A percentile compares a stretch with the other conserved stretches of the same genome.
These are phyloP conservation scores for Dinocampus coccinellae DNA, from an alignment of 2,888 invertebrate species.

Conservation along the genomic window DNA sequence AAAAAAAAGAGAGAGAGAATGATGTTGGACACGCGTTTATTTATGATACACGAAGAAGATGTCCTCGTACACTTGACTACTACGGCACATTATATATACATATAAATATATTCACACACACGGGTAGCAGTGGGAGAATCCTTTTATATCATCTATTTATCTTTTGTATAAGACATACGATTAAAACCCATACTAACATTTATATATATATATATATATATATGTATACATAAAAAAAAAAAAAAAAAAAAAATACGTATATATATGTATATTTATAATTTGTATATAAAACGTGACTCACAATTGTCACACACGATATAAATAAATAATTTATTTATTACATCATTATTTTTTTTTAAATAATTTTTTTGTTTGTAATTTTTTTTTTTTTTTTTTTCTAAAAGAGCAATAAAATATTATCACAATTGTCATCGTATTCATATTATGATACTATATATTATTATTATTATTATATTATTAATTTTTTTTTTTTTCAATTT, in stretches of 20 bases:
- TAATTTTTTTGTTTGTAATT: too few relatives aligned
- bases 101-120: conserved; percentile 1
- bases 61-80: conserved; percentile 41
- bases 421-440: background rate
- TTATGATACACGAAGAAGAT: conserved; percentile 41
- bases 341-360: too few relatives aligned
- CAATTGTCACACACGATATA: background rate
- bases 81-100: conserved; percentile 3
- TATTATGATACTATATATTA: too few relatives aligned
- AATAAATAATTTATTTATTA: too few relatives aligned
- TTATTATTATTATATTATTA: too few relatives aligned
- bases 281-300: too few relatives aligned
- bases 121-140: conserved; percentile 8
- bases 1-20: conserved; percentile 23
- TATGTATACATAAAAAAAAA: too few relatives aligned
- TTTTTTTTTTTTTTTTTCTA: too few relatives aligned
- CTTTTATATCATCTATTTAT: conserved; percentile 20
- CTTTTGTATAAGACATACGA: conserved; percentile 3
- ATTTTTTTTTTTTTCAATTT: background rate
- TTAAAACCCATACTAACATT: background rate
- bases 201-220: too few relatives aligned
- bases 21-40: conserved; percentile 39
- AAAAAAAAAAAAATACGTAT: too few relatives aligned
- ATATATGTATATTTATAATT: too few relatives aligned
- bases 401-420: too few relatives aligned